Conservation (phyloP, 2,113 vertebrate genomes). For the Cyprinus carpio region DNA sequence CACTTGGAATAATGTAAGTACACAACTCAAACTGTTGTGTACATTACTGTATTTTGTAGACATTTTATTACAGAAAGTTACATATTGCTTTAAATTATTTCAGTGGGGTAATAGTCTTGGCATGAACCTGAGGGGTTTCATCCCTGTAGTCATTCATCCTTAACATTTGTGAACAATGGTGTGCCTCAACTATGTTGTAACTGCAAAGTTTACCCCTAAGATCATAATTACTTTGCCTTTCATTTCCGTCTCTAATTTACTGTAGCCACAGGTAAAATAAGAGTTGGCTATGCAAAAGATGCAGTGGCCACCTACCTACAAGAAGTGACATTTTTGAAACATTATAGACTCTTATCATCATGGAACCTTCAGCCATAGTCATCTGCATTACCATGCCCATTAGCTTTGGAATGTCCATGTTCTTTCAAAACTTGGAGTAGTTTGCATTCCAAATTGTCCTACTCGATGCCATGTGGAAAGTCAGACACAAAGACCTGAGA, state of each 20-base stretch:
- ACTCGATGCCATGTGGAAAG: slow-evolving; percentile 40
- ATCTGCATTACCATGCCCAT: slow-evolving; percentile 40
- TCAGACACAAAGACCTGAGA: slow-evolving; percentile 5
- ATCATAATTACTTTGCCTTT: neutral
- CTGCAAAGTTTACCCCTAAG: slow-evolving; percentile 5
- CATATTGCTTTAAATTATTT: slow-evolving; percentile 1
- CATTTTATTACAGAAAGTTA: no score
- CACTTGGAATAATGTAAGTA: neutral
- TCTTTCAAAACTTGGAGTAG: slow-evolving; percentile 53
- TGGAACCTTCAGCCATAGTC: slow-evolving; percentile 44
- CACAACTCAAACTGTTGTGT: neutral
- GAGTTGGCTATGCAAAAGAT: slow-evolving; percentile 45
- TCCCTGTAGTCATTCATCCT: neutral
- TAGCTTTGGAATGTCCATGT: slow-evolving; percentile 48
- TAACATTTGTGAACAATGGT: neutral
- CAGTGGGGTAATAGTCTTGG: no score
- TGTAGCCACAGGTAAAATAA: slow-evolving; percentile 27
- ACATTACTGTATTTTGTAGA: neutral
- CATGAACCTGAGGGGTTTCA: neutral
- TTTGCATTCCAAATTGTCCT: slow-evolving; percentile 50
- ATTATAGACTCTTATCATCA: slow-evolving; percentile 55
- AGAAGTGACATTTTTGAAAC: slow-evolving; percentile 49
- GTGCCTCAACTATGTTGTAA: neutral
- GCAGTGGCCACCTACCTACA: slow-evolving; percentile 30
- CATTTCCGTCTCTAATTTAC: neutral